Percentiles rank a stretch among this genome's conserved stretches.
phyloP scores from a whole-genome alignment of 1,140 invertebrate species.

The Drosophila pallidifrons region DNA sequence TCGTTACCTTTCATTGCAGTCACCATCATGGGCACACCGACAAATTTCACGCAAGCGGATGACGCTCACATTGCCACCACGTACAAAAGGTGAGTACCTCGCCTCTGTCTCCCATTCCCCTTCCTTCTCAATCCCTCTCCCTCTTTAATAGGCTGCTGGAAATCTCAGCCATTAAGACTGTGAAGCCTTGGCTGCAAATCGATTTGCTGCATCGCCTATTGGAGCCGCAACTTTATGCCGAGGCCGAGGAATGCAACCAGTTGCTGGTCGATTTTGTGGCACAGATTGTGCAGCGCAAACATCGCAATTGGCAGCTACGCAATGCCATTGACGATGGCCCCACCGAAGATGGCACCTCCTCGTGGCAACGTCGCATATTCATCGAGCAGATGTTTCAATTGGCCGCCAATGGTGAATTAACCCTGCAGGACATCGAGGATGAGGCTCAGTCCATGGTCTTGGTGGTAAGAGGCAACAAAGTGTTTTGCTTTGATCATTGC shows the following conservation, averaged over 20 bases:
- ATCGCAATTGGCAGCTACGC: constrained; percentile 71
- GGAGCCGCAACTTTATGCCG: constrained; percentile 62
- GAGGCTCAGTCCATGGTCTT: constrained; percentile 81
- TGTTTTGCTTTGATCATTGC: too few relatives aligned
- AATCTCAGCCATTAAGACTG: constrained; percentile 72
- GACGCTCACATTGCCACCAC: constrained; percentile 73
- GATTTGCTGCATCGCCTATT: constrained; percentile 68
- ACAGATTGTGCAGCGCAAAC: constrained; percentile 69
- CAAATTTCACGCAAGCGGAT: constrained; percentile 73
- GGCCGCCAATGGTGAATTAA: constrained; percentile 75
- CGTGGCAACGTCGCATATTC: constrained; percentile 74
- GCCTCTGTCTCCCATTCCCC: not conserved
- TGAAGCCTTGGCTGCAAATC: constrained; percentile 81
- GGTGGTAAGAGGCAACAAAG: constrained; percentile 60
- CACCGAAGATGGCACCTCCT: constrained; percentile 36
- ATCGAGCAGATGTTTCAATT: constrained; percentile 81
- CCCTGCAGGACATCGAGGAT: constrained; percentile 75
- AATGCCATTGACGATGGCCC: constrained; percentile 16
- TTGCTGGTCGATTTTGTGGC: constrained; percentile 74
- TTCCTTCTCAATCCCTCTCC: not conserved
- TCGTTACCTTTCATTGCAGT: constrained; percentile 53
- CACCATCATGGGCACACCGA: constrained; percentile 80
- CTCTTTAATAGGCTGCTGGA: constrained; percentile 64
- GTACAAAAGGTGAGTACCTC: constrained; percentile 70
- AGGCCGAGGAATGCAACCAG: constrained; percentile 57